These are phyloP conservation scores for Heliconius sara DNA, from an alignment of 2,888 invertebrate species.

Conservation along the genomic window DNA sequence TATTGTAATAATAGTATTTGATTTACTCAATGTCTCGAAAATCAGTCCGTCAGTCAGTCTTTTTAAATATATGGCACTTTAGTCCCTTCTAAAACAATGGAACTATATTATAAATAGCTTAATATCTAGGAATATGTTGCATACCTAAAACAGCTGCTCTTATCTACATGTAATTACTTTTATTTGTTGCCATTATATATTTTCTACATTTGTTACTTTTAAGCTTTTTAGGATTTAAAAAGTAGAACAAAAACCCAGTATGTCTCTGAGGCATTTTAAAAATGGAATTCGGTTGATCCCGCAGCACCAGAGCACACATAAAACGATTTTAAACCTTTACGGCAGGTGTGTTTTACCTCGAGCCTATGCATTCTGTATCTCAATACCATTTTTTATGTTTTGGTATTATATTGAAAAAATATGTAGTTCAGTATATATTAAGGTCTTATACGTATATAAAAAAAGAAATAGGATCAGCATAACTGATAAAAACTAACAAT, in stretches of 20 bases:
- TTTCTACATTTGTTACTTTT: conserved; percentile 1
- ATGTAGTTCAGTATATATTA: not conserved
- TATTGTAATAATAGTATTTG: not conserved
- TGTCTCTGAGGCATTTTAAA: conserved; percentile 25
- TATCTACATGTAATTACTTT: too few relatives aligned
- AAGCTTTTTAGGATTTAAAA: not conserved
- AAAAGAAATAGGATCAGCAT: too few relatives aligned
- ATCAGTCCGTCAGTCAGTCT: too few relatives aligned
- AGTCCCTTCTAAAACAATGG: too few relatives aligned
- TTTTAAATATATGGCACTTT: too few relatives aligned
- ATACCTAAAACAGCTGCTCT: too few relatives aligned
- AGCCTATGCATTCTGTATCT: conserved; percentile 23
- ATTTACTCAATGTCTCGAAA: too few relatives aligned
- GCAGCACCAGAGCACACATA: conserved; percentile 24
- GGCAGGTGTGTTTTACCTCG: conserved; percentile 51
- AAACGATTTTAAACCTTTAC: conserved; percentile 52
- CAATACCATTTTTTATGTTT: not conserved
- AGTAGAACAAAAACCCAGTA: not conserved
- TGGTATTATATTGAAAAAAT: not conserved
- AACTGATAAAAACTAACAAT: too few relatives aligned
- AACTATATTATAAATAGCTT: too few relatives aligned
- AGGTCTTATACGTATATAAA: not conserved
- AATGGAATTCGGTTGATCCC: conserved; percentile 22
- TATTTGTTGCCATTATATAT: conserved; percentile 10
- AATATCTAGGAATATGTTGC: too few relatives aligned